phyloP scores from a whole-genome alignment of 2,888 invertebrate species.

The Aproaerema taeniolella region DNA sequence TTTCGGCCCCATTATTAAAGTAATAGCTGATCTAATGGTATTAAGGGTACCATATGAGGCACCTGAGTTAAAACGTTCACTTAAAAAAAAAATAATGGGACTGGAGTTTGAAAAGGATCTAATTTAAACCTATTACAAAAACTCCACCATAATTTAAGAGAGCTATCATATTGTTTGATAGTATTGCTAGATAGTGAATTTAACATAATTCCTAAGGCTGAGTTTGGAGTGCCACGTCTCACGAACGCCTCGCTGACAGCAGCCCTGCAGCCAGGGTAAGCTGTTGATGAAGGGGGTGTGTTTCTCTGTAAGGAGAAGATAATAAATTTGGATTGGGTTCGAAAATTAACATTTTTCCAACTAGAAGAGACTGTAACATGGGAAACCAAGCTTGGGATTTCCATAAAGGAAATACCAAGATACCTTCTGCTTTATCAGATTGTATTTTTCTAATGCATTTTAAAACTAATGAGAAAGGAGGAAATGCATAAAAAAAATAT shows the following conservation, averaged over 20 bases:
- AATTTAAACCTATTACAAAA: neutral
- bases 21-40: conserved; percentile 7
- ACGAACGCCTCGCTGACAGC: neutral
- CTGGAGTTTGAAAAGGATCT: neutral
- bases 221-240: neutral
- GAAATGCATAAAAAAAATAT: conserved; percentile 16
- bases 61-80: neutral
- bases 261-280: conserved; percentile 14
- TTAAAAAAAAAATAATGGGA: no score
- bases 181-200: neutral
- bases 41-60: neutral
- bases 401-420: conserved; percentile 14
- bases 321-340: neutral
- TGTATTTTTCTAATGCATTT: conserved; percentile 15
- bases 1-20: conserved; percentile 2
- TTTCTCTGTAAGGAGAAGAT: neutral
- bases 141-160: neutral
- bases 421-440: conserved; percentile 13
- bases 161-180: neutral
- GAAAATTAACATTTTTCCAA: conserved; percentile 2
- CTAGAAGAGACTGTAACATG: conserved; percentile 1
- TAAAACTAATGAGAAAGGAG: conserved; percentile 12
- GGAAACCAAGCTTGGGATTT: conserved; percentile 15
- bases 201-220: neutral
- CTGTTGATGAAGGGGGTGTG: conserved; percentile 1